These are phyloP conservation scores for Anser cygnoides DNA, from an alignment of 2,113 vertebrate species.

Conservation along the genomic window DNA sequence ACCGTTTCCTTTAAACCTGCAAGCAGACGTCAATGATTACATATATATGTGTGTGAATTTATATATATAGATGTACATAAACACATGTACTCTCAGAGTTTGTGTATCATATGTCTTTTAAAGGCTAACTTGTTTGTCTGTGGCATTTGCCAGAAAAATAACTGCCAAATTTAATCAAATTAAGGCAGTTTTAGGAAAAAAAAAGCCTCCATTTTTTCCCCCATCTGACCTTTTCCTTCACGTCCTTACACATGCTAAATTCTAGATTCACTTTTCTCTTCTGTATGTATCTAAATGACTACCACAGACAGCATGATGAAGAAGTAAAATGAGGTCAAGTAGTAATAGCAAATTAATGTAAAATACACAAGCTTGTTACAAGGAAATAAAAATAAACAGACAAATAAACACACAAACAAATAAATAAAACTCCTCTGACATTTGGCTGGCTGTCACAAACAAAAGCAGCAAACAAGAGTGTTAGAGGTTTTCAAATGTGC, in stretches of 20 bases:
- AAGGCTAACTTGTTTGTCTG: background rate
- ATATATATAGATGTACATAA: background rate
- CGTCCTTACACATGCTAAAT: background rate
- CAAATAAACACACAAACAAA: background rate
- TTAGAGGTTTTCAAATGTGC: background rate
- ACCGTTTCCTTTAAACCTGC: background rate
- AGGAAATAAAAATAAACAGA: background rate
- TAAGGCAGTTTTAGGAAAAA: background rate
- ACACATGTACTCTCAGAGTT: background rate
- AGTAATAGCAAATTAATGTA: background rate
- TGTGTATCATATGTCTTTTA: background rate
- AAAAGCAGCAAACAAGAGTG: background rate
- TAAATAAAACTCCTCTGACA: background rate
- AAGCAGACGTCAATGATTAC: background rate
- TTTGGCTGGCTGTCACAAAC: background rate
- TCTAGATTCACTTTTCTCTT: background rate
- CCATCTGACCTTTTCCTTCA: background rate
- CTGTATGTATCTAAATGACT: background rate
- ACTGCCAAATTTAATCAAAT: background rate
- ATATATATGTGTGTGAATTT: background rate
- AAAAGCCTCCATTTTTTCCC: background rate
- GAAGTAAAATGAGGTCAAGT: background rate
- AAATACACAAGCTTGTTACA: background rate
- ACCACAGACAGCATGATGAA: background rate
- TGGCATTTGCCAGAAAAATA: constrained; percentile 8